Conservation (phyloP, 2,888 invertebrate species). For the Nebria salina region DNA sequence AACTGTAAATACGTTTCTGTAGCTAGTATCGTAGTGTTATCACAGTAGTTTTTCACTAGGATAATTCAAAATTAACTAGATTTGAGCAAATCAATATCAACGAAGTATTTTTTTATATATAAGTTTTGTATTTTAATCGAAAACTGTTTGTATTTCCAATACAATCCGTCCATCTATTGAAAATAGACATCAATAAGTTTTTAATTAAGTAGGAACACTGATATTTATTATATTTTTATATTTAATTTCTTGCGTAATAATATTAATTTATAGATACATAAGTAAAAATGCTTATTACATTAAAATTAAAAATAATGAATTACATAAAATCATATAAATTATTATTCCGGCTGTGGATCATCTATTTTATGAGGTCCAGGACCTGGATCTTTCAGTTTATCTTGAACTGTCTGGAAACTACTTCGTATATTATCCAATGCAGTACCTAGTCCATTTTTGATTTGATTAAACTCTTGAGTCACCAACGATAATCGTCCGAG, state of each 20-base stretch:
- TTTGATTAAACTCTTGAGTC: slow-evolving; percentile 85
- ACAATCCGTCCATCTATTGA: no score
- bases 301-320: neutral
- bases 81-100: no score
- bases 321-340: slow-evolving; percentile 5
- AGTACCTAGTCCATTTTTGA: slow-evolving; percentile 78
- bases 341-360: slow-evolving; percentile 18
- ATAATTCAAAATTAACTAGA: no score
- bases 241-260: slow-evolving; percentile 14
- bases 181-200: no score
- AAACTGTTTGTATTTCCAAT: no score
- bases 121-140: no score
- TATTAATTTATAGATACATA: slow-evolving; percentile 26
- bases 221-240: neutral
- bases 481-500: slow-evolving; percentile 82
- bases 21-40: neutral
- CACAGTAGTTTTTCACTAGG: neutral
- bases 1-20: neutral
- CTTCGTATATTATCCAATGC: slow-evolving; percentile 77
- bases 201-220: no score
- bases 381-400: slow-evolving; percentile 65
- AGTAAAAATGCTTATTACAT: slow-evolving; percentile 34
- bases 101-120: no score
- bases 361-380: slow-evolving; percentile 70
- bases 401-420: slow-evolving; percentile 72